Percentiles rank a stretch among this genome's conserved stretches.
Conservation (phyloP, 2,888 invertebrate genomes). For the Drosophila hamatofila region DNA sequence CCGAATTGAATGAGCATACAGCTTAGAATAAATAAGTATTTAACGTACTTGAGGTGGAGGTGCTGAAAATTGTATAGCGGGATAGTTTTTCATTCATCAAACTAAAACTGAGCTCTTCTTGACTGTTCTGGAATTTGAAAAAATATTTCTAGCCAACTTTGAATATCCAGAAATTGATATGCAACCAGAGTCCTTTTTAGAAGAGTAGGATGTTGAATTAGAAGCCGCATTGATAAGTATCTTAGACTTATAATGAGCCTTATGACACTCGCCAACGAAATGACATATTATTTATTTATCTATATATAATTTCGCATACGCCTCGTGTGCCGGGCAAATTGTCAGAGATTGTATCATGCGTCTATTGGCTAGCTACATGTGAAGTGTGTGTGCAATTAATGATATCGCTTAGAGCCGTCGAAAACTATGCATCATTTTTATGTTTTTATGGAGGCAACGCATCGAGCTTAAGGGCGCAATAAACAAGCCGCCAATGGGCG, state of each 20-base stretch:
- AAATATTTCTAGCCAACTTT: no score
- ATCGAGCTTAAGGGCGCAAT: conserved; percentile 64
- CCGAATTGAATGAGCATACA: not conserved
- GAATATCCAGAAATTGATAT: not conserved
- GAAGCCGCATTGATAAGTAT: not conserved
- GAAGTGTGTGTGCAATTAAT: conserved; percentile 60
- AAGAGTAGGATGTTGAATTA: not conserved
- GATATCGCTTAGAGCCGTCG: conserved; percentile 51
- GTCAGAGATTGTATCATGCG: conserved; percentile 40
- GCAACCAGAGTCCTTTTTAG: not conserved
- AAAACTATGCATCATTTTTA: conserved; percentile 59
- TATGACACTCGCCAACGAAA: not conserved
- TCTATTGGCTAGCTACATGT: conserved; percentile 24
- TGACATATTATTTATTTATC: conserved; percentile 10
- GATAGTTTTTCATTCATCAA: not conserved
- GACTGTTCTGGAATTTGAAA: no score
- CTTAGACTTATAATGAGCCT: not conserved
- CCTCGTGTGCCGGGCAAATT: conserved; percentile 33
- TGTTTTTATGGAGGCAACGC: conserved; percentile 40
- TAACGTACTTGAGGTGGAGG: not conserved
- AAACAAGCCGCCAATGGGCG: conserved; percentile 74
- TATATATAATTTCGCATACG: conserved; percentile 53
- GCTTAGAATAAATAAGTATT: not conserved
- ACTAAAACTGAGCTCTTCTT: no score
- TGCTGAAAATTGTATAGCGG: not conserved